Evolutionary conservation across 2,888 invertebrate genomes (phyloP).

Genomic region (Lithophane semibrunnea): DNA sequence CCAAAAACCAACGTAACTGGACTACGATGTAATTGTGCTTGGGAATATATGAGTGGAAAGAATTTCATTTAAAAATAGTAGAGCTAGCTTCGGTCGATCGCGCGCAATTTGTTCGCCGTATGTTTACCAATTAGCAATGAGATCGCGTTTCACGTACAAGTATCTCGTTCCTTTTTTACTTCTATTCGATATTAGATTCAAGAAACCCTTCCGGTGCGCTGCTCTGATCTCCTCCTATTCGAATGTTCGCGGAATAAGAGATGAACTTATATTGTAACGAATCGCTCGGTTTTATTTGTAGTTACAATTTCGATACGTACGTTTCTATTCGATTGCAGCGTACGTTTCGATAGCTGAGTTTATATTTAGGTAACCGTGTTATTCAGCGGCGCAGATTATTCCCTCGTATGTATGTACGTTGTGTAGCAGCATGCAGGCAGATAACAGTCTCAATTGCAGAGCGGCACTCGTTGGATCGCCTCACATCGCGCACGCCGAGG

Average conservation of each 20-base stretch:
- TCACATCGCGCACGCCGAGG: constrained; percentile 84
- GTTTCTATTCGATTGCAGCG: constrained; percentile 66
- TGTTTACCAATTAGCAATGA: constrained; percentile 85
- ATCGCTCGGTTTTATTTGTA: constrained; percentile 70
- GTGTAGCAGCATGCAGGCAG: constrained; percentile 78
- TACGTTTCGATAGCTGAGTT: constrained; percentile 70
- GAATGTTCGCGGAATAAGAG: constrained; percentile 64
- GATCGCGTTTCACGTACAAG: constrained; percentile 64
- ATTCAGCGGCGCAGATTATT: constrained; percentile 77
- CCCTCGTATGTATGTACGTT: constrained; percentile 69
- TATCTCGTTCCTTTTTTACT: constrained; percentile 69
- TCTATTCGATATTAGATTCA: constrained; percentile 79
- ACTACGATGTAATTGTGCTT: constrained; percentile 80
- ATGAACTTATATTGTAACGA: constrained; percentile 67
- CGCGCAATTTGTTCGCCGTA: constrained; percentile 78
- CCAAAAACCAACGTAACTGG: constrained; percentile 76
- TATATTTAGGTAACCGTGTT: constrained; percentile 81
- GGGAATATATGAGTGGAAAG: constrained; percentile 84
- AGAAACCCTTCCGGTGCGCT: constrained; percentile 71
- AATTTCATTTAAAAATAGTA: constrained; percentile 88
- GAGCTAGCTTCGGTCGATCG: constrained; percentile 74
- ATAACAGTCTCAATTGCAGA: constrained; percentile 89
- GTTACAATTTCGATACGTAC: constrained; percentile 72
- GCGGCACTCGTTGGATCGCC: constrained; percentile 85
- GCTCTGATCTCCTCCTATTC: constrained; percentile 56